Base-by-base conservation (phyloP, 2,888 invertebrate genomes). In the Diarsia dahlii region DNA sequence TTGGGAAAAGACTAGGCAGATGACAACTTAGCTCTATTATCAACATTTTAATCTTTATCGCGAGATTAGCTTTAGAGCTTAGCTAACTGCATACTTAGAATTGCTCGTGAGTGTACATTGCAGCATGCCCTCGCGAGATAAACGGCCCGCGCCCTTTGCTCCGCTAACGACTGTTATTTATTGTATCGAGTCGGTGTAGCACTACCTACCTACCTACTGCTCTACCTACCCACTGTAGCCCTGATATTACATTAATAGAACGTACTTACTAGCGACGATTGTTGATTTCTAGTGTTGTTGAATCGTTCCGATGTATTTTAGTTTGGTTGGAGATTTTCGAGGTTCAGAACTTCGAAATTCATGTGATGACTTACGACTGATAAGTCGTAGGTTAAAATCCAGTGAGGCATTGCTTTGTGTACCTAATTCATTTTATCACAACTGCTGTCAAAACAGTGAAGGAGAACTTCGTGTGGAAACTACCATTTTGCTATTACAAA, bases 161-260 rank as follows among this genome's bases (percentile, higher is more conserved):
- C 78, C 71, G 52, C 69, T 76, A 87, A 81, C 82, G 74, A 87
- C 76, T 75, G 81, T 84, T 77, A 81, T 87, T 85, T 85, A 87
- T 86, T 76, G 52, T 70, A 74, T 62, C 52, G 76, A 54, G 63
- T 67, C 15, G 34, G 39, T 63, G 73, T 28, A n/a, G 45, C 3
- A 13, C 18, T 28, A 9, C 23, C 8, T 28, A 28, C 15, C 2
- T 23, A 23, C 23, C 39, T 39, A 39, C 23, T 15, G 58, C 58
- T 28, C 3, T 23, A 23, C 23, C 39, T 39, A 39, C 39, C 39
- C 13, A 45, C 62, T 74, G 54, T 69, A 71, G 69, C 69, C 58
- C 71, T 73, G 71, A 48, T 85, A 84, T 78, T 82, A 78, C 72
- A 75, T 75, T 78, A 82, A 74, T 85, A 85, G 72, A 82, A 84